These are phyloP conservation scores for Setophaga kirtlandii DNA, from an alignment of 2,113 vertebrate genomes.

Conservation along the genomic window DNA sequence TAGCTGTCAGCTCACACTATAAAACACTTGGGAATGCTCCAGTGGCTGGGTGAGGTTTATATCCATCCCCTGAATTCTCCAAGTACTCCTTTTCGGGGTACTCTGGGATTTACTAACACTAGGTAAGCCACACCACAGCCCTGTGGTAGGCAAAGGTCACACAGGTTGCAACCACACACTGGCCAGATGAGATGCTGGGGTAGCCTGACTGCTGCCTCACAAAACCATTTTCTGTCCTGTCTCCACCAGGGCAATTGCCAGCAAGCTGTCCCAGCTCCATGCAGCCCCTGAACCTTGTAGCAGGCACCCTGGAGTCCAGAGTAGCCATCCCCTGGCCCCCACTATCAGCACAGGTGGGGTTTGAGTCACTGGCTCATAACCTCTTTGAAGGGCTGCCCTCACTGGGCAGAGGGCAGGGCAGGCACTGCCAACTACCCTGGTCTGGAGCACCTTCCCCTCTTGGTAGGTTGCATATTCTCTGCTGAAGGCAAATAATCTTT, in stretches of 20 bases:
- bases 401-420: accelerated
- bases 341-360: accelerated
- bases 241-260: neutral
- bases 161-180: neutral
- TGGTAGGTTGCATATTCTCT: neutral
- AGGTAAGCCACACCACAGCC: neutral
- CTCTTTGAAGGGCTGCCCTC: neutral
- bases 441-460: neutral
- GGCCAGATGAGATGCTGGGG: accelerated
- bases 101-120: neutral
- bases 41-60: neutral
- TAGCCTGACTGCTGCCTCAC: neutral
- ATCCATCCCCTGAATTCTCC: neutral
- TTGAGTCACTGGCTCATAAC: accelerated
- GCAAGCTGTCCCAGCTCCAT: neutral
- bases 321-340: neutral
- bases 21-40: neutral
- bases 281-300: neutral
- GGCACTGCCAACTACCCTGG: too few relatives aligned
- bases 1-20: neutral
- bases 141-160: neutral
- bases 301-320: neutral
- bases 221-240: neutral
- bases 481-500: neutral
- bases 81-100: neutral